Percentiles rank a stretch among this genome's conserved stretches.
Conservation (phyloP, 2,113 vertebrate genomes). For the human region GRCh38 chr11:75033501-75034000, state of each 20-base stretch:
- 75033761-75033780: not conserved
- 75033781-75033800: not conserved
- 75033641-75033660: not conserved
- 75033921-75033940: not conserved
- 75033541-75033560: not conserved
- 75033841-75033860: not conserved
- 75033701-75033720: not conserved
- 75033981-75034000: no score
- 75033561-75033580: not conserved
- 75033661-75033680: not conserved
- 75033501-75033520: not conserved
- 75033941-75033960: not conserved
- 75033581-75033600: not conserved
- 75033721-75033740: not conserved
- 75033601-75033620: not conserved
- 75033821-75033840: not conserved
- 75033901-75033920: not conserved
- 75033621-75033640: not conserved
- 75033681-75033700: not conserved
- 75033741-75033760: not conserved
- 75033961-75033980: not conserved
- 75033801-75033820: not conserved
- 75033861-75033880: not conserved
- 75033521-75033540: not conserved
- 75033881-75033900: not conserved